Percentiles rank a stretch among this genome's conserved stretches.
Conservation (phyloP, 2,113 vertebrate genomes). For the Acrocephalus kingi region DNA sequence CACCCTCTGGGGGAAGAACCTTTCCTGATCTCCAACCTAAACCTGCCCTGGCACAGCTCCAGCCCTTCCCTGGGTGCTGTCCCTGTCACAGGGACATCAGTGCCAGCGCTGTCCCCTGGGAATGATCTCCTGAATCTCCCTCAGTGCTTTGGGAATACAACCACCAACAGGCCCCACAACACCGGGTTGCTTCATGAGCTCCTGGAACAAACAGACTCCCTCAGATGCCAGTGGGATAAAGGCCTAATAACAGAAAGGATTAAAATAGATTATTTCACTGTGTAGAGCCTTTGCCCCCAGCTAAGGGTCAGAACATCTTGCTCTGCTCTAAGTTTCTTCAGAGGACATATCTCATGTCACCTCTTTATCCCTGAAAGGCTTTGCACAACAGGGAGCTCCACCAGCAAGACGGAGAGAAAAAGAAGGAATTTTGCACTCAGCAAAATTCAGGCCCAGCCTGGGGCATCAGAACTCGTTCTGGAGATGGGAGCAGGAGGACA, state of each 20-base stretch:
- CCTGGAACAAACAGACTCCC: neutral
- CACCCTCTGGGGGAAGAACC: neutral
- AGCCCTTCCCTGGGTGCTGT: fast-evolving
- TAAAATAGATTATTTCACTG: neutral
- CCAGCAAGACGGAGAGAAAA: neutral
- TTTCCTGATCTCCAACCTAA: neutral
- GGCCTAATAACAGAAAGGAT: neutral
- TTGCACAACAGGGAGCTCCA: slow-evolving; percentile 30
- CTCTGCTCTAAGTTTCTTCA: neutral
- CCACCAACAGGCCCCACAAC: neutral
- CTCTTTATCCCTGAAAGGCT: neutral
- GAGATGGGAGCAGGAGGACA: slow-evolving; percentile 7
- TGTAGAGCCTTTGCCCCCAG: neutral
- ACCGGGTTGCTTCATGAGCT: neutral
- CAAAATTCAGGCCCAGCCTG: slow-evolving; percentile 26
- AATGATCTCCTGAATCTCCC: neutral
- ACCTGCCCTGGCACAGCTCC: neutral
- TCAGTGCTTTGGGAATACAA: neutral
- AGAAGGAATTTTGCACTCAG: slow-evolving; percentile 32
- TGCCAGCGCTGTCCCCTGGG: neutral
- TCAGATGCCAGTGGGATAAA: neutral
- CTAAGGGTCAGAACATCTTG: neutral
- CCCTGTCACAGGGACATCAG: neutral
- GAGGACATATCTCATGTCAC: neutral
- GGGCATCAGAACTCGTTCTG: slow-evolving; percentile 32